A percentile compares a stretch with the other conserved stretches of the same genome.
phyloP scores from a whole-genome alignment of 2,113 vertebrate species.

The Rhadina sibilatrix region DNA sequence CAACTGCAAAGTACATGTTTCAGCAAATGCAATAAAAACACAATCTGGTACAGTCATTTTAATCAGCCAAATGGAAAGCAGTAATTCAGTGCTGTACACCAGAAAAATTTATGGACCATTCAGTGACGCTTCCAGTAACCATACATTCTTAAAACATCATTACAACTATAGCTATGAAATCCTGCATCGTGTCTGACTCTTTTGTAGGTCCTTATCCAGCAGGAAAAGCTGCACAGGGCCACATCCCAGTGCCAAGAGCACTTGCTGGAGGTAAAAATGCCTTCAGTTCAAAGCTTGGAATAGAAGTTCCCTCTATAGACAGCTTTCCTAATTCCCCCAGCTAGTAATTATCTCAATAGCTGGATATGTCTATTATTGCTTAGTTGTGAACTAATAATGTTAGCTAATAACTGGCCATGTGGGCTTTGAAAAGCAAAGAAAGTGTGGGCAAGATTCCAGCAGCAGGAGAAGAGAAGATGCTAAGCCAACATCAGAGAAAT shows the following conservation, averaged over 20 bases:
- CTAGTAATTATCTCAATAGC: not conserved
- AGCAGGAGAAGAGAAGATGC: not conserved
- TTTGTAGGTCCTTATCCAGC: not conserved
- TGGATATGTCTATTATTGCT: not conserved
- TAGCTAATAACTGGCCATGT: not conserved
- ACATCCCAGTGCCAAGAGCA: not conserved
- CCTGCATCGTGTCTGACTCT: not conserved
- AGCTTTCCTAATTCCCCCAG: not conserved
- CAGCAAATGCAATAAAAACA: conserved; percentile 23
- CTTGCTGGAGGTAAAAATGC: not conserved
- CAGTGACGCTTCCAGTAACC: conserved; percentile 24
- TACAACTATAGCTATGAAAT: not conserved
- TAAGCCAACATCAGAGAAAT: rapidly evolving
- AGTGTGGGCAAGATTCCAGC: not conserved
- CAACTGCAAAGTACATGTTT: not conserved
- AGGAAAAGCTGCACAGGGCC: not conserved
- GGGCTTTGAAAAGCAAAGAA: not conserved
- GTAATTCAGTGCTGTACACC: not conserved
- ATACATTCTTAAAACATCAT: not conserved
- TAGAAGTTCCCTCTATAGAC: not conserved
- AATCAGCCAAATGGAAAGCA: conserved; percentile 47
- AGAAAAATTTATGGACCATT: conserved; percentile 7
- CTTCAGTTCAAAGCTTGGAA: not conserved
- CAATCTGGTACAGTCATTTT: conserved; percentile 24
- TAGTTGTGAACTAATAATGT: not conserved